Percentiles rank a stretch among this genome's conserved stretches.
Conservation (phyloP, 2,113 vertebrate species). For the Piprites chloris region DNA sequence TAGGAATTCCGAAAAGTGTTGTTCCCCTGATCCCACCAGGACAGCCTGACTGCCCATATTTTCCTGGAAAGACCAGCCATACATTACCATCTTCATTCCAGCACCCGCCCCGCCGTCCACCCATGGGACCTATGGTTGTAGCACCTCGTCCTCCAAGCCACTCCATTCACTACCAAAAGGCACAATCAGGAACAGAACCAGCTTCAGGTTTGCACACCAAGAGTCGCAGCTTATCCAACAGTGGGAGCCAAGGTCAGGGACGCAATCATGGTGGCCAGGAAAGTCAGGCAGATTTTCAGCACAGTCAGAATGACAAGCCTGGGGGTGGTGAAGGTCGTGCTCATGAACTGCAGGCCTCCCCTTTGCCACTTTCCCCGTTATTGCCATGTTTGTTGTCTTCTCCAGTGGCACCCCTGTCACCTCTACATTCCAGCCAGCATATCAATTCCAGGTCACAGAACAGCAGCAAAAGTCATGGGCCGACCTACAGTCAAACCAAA, state of each 20-base stretch:
- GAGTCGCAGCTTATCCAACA: neutral
- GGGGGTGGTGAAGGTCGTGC: conserved; percentile 39
- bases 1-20: conserved; percentile 60
- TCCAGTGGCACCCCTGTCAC: conserved; percentile 70
- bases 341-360: neutral
- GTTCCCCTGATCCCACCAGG: conserved; percentile 30
- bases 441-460: conserved; percentile 64
- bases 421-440: conserved; percentile 81
- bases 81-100: conserved; percentile 68
- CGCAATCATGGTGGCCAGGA: neutral
- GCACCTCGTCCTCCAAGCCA: conserved; percentile 36
- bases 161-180: conserved; percentile 66
- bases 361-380: conserved; percentile 64
- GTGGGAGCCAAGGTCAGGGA: conserved; percentile 50
- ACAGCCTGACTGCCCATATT: conserved; percentile 47
- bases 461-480: conserved; percentile 58
- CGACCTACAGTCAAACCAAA: conserved; percentile 7
- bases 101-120: conserved; percentile 43
- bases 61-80: conserved; percentile 60
- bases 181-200: conserved; percentile 46
- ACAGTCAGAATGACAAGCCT: conserved; percentile 50
- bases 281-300: neutral
- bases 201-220: conserved; percentile 46
- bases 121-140: conserved; percentile 17
- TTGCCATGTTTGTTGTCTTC: conserved; percentile 75